Percentiles rank a stretch among this genome's conserved stretches.
Evolutionary conservation across 2,888 invertebrate genomes (phyloP).

Genomic region (Drosophila nigricruria): DNA sequence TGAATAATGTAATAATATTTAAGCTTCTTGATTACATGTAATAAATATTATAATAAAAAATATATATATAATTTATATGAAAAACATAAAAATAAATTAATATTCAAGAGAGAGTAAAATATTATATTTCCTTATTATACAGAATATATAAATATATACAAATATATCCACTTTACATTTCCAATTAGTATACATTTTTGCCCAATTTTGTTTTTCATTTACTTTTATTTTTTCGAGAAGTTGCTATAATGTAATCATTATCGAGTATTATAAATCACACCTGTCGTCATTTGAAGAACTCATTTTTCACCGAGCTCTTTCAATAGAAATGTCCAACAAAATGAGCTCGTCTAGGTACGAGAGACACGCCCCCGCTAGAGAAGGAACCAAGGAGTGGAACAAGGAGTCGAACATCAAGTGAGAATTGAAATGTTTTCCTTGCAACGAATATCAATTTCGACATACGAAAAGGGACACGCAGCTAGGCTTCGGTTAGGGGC

Average conservation of each 20-base stretch:
- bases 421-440: conserved; percentile 78
- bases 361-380: conserved; percentile 44
- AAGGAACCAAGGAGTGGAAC: conserved; percentile 29
- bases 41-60: not conserved
- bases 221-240: not conserved
- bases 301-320: conserved; percentile 31
- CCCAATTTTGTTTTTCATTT: not conserved
- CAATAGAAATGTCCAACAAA: conserved; percentile 37
- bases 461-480: conserved; percentile 54
- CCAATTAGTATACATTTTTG: not conserved
- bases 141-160: not conserved
- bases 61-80: not conserved
- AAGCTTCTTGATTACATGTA: too few species aligned
- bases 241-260: conserved; percentile 9
- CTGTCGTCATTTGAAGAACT: conserved; percentile 52
- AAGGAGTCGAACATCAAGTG: conserved; percentile 62
- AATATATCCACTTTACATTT: not conserved
- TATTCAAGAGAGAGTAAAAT: not conserved
- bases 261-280: conserved; percentile 43
- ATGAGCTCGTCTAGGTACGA: conserved; percentile 8
- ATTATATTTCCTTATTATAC: not conserved
- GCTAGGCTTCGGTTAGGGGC: conserved; percentile 39
- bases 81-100: not conserved
- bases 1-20: not conserved
- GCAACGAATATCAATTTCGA: conserved; percentile 75